Percentiles rank a stretch among this genome's conserved stretches.
phyloP scores from a whole-genome alignment of 2,113 vertebrate species.

The Ameiurus melas region DNA sequence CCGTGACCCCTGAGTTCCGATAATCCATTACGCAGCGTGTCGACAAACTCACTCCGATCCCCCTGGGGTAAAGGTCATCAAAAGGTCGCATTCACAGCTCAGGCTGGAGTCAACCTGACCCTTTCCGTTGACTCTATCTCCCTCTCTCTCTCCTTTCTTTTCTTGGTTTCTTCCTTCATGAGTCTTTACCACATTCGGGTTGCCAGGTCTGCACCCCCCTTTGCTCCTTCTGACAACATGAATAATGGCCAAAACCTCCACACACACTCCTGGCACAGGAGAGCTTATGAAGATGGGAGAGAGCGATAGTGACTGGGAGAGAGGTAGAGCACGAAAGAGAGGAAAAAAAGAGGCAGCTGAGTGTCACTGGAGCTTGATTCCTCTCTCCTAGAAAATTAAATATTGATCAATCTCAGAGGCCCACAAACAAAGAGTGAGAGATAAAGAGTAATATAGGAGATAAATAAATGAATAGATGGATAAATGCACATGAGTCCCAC shows the following conservation, averaged over 20 bases:
- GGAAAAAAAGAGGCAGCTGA: conserved; percentile 42
- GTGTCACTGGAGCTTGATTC: conserved; percentile 55
- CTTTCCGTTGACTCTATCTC: conserved; percentile 48
- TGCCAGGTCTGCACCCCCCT: conserved; percentile 8
- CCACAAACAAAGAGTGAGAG: conserved; percentile 80
- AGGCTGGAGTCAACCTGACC: conserved; percentile 52
- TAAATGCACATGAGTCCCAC: conserved; percentile 56
- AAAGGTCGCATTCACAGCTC: conserved; percentile 68
- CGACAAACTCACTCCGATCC: conserved; percentile 68
- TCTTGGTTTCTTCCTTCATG: conserved; percentile 11
- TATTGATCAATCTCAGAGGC: conserved; percentile 87
- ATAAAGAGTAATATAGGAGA: conserved; percentile 78
- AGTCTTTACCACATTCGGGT: conserved; percentile 25
- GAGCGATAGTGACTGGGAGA: conserved; percentile 21
- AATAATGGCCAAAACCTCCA: conserved; percentile 28
- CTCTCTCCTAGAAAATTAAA: conserved; percentile 87
- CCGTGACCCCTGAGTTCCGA: conserved; percentile 55
- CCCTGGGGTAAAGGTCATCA: conserved; percentile 72
- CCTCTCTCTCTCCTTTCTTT: conserved; percentile 46
- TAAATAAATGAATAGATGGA: conserved; percentile 70
- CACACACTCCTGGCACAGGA: not conserved
- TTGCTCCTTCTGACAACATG: conserved; percentile 17
- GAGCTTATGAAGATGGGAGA: conserved; percentile 43
- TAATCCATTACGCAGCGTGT: conserved; percentile 72
- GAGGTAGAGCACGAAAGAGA: conserved; percentile 31